Evolutionary conservation across 2,888 invertebrate species (phyloP), one percentile per base, ranked within the genome.

Genomic region (Phlogophora meticulosa): DNA sequence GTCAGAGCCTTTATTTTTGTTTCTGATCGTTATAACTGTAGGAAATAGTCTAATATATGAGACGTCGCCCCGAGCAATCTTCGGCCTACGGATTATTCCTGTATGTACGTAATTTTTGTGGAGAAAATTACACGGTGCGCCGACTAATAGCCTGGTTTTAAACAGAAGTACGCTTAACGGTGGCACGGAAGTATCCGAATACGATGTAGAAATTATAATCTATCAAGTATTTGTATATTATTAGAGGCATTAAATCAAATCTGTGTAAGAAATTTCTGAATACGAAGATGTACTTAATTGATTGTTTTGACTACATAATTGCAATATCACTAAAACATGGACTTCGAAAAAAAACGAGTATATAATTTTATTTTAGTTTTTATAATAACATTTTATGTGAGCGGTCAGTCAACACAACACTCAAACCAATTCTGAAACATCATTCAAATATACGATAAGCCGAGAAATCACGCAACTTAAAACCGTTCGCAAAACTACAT

Each of bases 1-100:
- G 89, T 87, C 87, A 87, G 65, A 68, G 84, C 81, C 76, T 88
- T 85, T 85, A 84, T 88, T 89, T 88, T 87, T 86, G 83, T 88
- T 88, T 88, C 84, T 81, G 81, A 84, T 87, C 84, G 83, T 87
- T 88, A 87, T 86, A 85, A 83, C 81, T 76, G 73, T 78, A 80
- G 73, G 82, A 77, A 81, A 81, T 81, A 82, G 76, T 78, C 72
- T 85, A 83, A 87, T 84, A 83, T 85, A 88, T 85, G 84, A 85
- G 72, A 78, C 82, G 81, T 80, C 75, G 85, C 88, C 85, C 57
- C 71, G 32, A 78, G 88, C 84, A 61, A 34, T 66, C n/a, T 55
- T 46, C 72, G 43, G 46, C 69, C 83, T 65, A 84, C 78, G 66
- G 73, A 83, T 78, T 83, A 86, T 84, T 78, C 82, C 72, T 84